These are phyloP conservation scores for Xenops minutus DNA, from an alignment of 2,797 vertebrate genomes.

Conservation along the genomic window DNA sequence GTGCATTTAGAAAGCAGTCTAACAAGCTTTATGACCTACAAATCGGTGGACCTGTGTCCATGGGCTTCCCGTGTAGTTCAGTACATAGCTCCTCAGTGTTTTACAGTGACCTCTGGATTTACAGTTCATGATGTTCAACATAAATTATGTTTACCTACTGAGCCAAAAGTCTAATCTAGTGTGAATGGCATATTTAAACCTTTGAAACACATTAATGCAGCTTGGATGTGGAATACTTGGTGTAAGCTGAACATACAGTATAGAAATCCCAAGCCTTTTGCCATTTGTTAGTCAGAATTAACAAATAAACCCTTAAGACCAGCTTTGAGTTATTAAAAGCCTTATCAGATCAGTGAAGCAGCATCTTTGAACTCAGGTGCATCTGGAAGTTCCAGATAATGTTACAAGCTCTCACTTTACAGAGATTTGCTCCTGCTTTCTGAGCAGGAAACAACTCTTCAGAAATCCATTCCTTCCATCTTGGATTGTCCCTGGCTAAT, in stretches of 20 bases:
- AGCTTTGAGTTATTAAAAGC: background rate
- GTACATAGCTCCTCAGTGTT: background rate
- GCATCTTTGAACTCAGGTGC: background rate
- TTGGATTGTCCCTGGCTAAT: background rate
- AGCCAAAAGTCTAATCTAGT: background rate
- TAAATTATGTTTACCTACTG: background rate
- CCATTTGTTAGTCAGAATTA: background rate
- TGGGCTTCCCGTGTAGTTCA: background rate
- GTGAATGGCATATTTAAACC: background rate
- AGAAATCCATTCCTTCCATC: background rate
- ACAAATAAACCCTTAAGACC: background rate
- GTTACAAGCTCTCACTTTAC: background rate
- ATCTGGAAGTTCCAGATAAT: background rate
- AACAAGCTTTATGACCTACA: background rate
- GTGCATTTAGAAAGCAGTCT: background rate
- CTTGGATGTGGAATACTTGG: background rate
- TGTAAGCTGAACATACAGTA: background rate
- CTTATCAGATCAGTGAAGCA: background rate
- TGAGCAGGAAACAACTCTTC: background rate
- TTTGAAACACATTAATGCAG: background rate
- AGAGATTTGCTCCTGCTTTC: background rate
- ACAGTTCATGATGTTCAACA: background rate
- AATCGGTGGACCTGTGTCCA: background rate
- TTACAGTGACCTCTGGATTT: background rate
- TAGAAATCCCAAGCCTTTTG: background rate